Conservation (phyloP, 2,888 invertebrate species). For the Zygothrica quintamaculata region DNA sequence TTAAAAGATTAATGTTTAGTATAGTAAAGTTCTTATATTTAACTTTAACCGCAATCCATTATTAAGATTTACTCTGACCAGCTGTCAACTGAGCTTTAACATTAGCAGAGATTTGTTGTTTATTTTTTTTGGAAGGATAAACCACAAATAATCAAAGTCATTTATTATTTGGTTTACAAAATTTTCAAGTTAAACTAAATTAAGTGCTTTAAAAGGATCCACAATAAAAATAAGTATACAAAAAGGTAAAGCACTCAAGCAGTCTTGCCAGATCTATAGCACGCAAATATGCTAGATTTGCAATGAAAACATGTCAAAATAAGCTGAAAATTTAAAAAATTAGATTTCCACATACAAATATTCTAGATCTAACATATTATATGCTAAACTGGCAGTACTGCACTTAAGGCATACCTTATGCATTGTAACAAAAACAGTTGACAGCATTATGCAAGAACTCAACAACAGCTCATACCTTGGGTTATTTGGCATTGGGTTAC, state of each 20-base stretch:
- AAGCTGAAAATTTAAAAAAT: no score
- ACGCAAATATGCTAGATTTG: no score
- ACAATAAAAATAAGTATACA: no score
- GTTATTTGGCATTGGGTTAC: conserved; percentile 10
- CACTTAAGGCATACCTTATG: no score
- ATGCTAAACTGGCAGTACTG: no score
- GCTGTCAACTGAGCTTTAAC: conserved; percentile 8
- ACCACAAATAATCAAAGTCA: conserved; percentile 24
- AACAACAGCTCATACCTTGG: conserved; percentile 5
- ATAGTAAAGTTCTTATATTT: background rate
- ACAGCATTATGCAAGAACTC: conserved; percentile 15
- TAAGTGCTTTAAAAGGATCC: no score
- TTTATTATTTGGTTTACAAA: conserved; percentile 46
- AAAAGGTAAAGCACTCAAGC: background rate
- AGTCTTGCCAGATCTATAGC: background rate
- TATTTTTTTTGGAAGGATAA: conserved; percentile 18
- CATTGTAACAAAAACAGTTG: conserved; percentile 16
- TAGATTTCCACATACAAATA: no score
- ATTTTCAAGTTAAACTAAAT: no score
- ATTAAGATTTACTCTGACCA: conserved; percentile 36
- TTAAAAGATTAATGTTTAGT: conserved; percentile 41
- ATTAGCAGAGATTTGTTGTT: conserved; percentile 36
- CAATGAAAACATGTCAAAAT: no score
- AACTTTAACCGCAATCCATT: conserved; percentile 26
- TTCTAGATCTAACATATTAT: no score